phyloP scores from a whole-genome alignment of 1,140 invertebrate genomes.

The Thereuonema tuberculata region DNA sequence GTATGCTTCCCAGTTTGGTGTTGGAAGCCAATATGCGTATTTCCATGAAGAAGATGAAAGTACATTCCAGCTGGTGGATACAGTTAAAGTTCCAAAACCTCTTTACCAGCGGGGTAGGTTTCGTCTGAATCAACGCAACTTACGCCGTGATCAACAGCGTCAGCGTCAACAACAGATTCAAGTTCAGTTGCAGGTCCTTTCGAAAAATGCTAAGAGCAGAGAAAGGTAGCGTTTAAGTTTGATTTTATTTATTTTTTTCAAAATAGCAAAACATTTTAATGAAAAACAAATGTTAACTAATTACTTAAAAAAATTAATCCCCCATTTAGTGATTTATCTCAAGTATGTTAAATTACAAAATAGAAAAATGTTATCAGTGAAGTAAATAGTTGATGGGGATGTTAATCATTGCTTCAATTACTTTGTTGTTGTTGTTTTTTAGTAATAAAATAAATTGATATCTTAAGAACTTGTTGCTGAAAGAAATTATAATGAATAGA shows the following conservation, averaged over 20 bases:
- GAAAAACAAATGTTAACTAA: too few species aligned
- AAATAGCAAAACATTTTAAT: not conserved
- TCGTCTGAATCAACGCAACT: constrained; percentile 61
- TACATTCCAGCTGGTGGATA: constrained; percentile 95
- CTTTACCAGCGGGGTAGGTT: constrained; percentile 79
- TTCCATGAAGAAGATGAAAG: constrained; percentile 97
- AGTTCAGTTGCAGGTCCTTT: constrained; percentile 38
- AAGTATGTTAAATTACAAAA: too few species aligned
- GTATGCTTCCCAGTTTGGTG: constrained; percentile 88
- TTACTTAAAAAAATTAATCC: too few species aligned
- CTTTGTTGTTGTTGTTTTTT: too few species aligned
- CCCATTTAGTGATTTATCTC: too few species aligned
- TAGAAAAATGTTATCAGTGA: too few species aligned
- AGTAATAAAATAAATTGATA: too few species aligned
- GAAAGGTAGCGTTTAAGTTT: constrained; percentile 28
- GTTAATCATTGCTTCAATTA: too few species aligned
- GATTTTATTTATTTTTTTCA: too few species aligned
- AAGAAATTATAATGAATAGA: too few species aligned
- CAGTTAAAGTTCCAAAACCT: constrained; percentile 75
- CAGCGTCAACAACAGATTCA: constrained; percentile 45
- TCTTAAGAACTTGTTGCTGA: too few species aligned
- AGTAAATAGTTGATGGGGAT: too few species aligned
- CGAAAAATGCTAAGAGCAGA: constrained; percentile 38
- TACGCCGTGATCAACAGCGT: constrained; percentile 47
- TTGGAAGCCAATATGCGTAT: constrained; percentile 89